These are phyloP conservation scores for Lucilia cuprina DNA, from an alignment of 1,140 invertebrate species.

Conservation along the genomic window DNA sequence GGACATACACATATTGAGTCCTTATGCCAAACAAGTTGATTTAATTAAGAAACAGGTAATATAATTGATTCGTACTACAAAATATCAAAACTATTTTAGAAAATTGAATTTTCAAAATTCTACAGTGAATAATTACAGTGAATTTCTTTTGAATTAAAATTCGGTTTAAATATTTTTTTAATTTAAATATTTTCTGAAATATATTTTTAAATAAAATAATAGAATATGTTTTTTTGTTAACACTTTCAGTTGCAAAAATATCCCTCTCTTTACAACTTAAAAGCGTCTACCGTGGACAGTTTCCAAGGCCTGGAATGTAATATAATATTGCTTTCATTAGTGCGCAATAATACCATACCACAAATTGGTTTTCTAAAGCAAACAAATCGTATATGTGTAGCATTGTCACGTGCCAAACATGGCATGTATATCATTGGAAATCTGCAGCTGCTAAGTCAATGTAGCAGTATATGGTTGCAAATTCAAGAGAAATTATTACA, in stretches of 20 bases:
- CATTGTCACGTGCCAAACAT: slow-evolving; percentile 80
- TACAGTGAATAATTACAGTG: too few relatives aligned
- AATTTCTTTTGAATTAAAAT: too few relatives aligned
- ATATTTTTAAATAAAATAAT: not conserved
- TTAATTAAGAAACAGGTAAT: slow-evolving; percentile 38
- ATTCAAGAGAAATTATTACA: slow-evolving; percentile 55
- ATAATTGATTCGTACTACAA: not conserved
- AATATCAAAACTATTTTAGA: too few relatives aligned
- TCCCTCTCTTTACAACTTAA: slow-evolving; percentile 63
- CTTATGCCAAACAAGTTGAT: slow-evolving; percentile 70
- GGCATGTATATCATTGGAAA: slow-evolving; percentile 74
- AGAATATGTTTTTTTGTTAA: not conserved
- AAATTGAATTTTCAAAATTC: too few relatives aligned
- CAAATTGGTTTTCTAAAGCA: slow-evolving; percentile 79
- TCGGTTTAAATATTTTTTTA: too few relatives aligned
- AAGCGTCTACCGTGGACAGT: slow-evolving; percentile 78
- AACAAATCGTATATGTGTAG: slow-evolving; percentile 83
- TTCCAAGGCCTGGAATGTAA: slow-evolving; percentile 88
- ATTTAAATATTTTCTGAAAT: too few relatives aligned
- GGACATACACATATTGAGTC: slow-evolving; percentile 73
- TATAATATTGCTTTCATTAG: slow-evolving; percentile 83
- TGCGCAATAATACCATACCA: slow-evolving; percentile 74
- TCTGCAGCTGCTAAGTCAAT: slow-evolving; percentile 67
- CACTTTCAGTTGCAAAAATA: slow-evolving; percentile 44
- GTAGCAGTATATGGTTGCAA: slow-evolving; percentile 66